These are phyloP conservation scores for Pangasius macronema DNA, from an alignment of 2,797 vertebrate genomes.

Conservation along the genomic window DNA sequence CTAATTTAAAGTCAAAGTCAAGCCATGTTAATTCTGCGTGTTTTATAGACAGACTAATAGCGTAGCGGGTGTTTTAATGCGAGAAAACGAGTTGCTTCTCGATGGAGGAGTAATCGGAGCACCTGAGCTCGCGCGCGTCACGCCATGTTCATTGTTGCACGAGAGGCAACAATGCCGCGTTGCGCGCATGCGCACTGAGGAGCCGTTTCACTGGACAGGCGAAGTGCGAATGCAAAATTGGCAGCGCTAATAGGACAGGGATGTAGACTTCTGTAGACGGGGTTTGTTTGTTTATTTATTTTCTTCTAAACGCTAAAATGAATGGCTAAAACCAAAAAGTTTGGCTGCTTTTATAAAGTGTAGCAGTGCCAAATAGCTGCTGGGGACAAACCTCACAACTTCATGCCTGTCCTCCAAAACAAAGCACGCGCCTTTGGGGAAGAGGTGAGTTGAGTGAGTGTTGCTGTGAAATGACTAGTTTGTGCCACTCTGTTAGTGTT, in stretches of 20 bases:
- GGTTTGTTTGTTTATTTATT: background rate
- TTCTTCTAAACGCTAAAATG: too few species aligned
- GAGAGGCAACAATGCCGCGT: conserved; percentile 13
- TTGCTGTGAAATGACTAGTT: too few species aligned
- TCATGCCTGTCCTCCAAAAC: conserved; percentile 33
- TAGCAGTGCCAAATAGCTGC: background rate
- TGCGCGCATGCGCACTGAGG: conserved; percentile 56
- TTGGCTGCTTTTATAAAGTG: background rate
- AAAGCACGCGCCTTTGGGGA: background rate
- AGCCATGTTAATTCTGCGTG: background rate
- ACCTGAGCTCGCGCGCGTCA: conserved; percentile 56
- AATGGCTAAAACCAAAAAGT: background rate
- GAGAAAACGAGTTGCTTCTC: background rate
- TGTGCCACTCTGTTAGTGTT: too few species aligned
- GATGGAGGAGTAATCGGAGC: background rate
- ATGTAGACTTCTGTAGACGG: conserved; percentile 15
- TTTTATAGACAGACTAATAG: background rate
- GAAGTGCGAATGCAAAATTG: conserved; percentile 24
- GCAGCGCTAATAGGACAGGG: background rate
- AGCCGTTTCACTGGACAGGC: conserved; percentile 30
- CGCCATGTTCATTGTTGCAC: conserved; percentile 35
- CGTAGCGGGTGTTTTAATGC: background rate
- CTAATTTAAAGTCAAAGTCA: background rate
- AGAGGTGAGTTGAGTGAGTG: background rate
- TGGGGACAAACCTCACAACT: conserved; percentile 14